Evolutionary conservation across 1,140 invertebrate genomes (phyloP).

Genomic region (Scaptomyza montana): DNA sequence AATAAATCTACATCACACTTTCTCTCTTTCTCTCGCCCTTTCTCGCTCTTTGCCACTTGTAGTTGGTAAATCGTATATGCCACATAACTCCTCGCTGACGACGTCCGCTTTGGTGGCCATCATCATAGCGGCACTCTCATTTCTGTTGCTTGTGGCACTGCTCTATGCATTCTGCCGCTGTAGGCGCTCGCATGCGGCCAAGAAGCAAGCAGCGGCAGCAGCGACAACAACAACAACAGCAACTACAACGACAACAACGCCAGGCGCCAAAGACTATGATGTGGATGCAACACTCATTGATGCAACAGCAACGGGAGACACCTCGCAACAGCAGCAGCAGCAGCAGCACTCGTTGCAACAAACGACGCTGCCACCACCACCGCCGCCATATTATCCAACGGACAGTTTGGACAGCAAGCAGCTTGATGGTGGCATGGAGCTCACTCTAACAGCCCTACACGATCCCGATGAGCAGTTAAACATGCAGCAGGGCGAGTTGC

Average conservation of each 20-base stretch:
- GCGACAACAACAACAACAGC: constrained; percentile 19
- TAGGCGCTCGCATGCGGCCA: constrained; percentile 63
- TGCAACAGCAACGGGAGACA: constrained; percentile 41
- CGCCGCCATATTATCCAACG: constrained; percentile 76
- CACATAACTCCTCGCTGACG: constrained; percentile 63
- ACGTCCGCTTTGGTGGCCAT: constrained; percentile 79
- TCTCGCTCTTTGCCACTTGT: not conserved
- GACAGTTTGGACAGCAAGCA: constrained; percentile 77
- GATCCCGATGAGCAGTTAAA: constrained; percentile 79
- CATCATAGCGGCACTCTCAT: constrained; percentile 67
- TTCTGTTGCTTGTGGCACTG: constrained; percentile 62
- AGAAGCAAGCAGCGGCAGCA: constrained; percentile 56
- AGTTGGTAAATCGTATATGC: constrained; percentile 81
- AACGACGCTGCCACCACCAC: constrained; percentile 47
- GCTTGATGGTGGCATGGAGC: constrained; percentile 67
- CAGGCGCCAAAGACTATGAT: constrained; percentile 69
- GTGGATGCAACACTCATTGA: constrained; percentile 62
- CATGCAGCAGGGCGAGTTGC: constrained; percentile 67
- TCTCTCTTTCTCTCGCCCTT: not conserved
- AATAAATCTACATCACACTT: constrained; percentile 18
- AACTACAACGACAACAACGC: constrained; percentile 6
- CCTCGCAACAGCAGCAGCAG: constrained; percentile 31
- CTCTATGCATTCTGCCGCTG: constrained; percentile 75
- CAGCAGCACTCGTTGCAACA: constrained; percentile 33
- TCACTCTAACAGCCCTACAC: constrained; percentile 74